phyloP scores from a whole-genome alignment of 1,140 invertebrate genomes.

The Rhopalosiphum maidis region DNA sequence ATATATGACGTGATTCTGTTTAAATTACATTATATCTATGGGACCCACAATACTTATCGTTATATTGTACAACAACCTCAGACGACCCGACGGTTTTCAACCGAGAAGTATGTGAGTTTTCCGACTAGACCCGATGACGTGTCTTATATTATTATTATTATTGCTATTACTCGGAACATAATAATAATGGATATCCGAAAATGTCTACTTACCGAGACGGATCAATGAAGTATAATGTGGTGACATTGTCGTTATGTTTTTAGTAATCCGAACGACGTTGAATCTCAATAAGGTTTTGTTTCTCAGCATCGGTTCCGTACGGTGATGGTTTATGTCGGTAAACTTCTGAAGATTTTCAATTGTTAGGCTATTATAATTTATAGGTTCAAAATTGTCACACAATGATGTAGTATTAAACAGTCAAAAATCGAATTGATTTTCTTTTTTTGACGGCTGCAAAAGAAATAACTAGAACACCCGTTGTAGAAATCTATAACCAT shows the following conservation, averaged over 20 bases:
- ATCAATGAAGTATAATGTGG: neutral
- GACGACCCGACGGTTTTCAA: neutral
- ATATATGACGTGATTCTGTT: neutral
- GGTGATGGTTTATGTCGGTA: neutral
- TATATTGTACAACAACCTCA: neutral
- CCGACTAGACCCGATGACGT: neutral
- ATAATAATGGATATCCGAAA: neutral
- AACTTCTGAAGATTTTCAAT: neutral
- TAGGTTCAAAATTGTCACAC: neutral
- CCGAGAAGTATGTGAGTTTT: neutral
- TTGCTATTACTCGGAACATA: neutral
- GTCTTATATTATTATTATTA: slow-evolving; percentile 10
- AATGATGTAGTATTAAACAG: neutral
- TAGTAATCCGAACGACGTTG: neutral
- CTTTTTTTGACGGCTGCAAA: neutral
- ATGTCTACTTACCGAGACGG: neutral
- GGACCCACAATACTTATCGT: too few relatives aligned
- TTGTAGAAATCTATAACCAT: neutral
- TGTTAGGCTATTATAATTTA: neutral
- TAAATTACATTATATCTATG: neutral
- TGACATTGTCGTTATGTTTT: neutral
- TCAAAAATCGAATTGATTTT: neutral
- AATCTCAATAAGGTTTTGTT: neutral
- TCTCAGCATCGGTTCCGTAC: neutral
- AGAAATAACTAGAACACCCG: neutral